phyloP scores from a whole-genome alignment of 1,140 invertebrate species.

The Apis florea region DNA sequence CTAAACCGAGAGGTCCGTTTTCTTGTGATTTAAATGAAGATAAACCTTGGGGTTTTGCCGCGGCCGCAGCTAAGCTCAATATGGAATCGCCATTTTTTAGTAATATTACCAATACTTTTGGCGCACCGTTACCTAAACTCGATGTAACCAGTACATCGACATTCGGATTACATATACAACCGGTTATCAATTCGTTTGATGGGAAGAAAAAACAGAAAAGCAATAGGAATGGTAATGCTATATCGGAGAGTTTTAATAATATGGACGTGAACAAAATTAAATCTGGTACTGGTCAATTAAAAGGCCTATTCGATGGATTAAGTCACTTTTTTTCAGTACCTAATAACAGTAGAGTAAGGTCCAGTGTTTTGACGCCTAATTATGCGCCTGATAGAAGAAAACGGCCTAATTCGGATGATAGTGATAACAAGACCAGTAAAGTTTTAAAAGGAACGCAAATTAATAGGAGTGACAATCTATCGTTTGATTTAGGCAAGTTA shows the following conservation, averaged over 20 bases:
- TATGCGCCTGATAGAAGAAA: slow-evolving; percentile 80
- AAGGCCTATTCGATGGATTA: slow-evolving; percentile 90
- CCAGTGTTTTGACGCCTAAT: slow-evolving; percentile 79
- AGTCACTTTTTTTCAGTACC: slow-evolving; percentile 90
- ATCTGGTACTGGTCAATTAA: slow-evolving; percentile 84
- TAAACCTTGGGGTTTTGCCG: slow-evolving; percentile 89
- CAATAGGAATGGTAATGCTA: slow-evolving; percentile 17
- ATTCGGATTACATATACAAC: slow-evolving; percentile 72
- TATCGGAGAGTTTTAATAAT: slow-evolving; percentile 17
- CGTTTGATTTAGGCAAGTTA: slow-evolving; percentile 32
- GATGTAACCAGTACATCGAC: slow-evolving; percentile 71
- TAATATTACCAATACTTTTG: slow-evolving; percentile 73
- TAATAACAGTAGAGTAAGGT: slow-evolving; percentile 80
- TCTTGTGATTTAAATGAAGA: slow-evolving; percentile 78
- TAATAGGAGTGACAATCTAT: slow-evolving; percentile 31
- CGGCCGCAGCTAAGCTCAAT: slow-evolving; percentile 81
- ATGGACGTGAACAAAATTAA: slow-evolving; percentile 74
- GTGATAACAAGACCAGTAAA: slow-evolving; percentile 49
- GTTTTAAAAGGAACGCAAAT: slow-evolving; percentile 36
- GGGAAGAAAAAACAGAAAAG: slow-evolving; percentile 55
- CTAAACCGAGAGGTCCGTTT: slow-evolving; percentile 77
- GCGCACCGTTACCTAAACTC: slow-evolving; percentile 73
- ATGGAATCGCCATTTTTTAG: slow-evolving; percentile 75
- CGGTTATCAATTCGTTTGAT: slow-evolving; percentile 56
- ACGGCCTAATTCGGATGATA: slow-evolving; percentile 65